Conservation (phyloP, 2,797 vertebrate genomes). For the Gephyroberyx darwinii region DNA sequence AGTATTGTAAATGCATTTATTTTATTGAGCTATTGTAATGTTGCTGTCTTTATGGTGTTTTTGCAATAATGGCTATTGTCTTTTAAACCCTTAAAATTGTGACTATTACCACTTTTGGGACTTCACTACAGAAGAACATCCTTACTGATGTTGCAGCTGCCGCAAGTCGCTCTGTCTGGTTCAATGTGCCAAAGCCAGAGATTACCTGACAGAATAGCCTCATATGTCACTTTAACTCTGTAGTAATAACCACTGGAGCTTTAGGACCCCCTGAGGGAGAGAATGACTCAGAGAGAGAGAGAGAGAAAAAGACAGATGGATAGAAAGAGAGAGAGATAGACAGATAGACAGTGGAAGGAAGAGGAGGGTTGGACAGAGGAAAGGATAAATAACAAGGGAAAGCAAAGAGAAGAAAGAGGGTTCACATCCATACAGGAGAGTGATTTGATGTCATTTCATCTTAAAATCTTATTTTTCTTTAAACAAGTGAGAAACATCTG, state of each 20-base stretch:
- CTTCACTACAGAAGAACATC: neutral
- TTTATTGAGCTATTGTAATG: no score
- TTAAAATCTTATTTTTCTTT: no score
- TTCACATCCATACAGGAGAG: no score
- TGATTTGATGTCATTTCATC: no score
- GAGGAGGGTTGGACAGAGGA: neutral
- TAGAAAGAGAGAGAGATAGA: conserved; percentile 2
- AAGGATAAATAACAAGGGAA: neutral
- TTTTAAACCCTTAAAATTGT: no score
- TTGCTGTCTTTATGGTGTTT: no score
- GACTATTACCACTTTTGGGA: neutral
- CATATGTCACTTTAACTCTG: conserved; percentile 9
- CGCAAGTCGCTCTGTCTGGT: conserved; percentile 10
- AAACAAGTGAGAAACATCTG: no score
- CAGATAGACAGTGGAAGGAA: neutral
- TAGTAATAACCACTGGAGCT: conserved; percentile 7
- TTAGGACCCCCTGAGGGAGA: neutral
- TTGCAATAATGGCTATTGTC: no score
- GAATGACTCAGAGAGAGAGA: neutral
- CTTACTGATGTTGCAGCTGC: neutral
- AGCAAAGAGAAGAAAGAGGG: no score
- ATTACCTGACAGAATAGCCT: conserved; percentile 12
- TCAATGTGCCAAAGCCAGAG: neutral
- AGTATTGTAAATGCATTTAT: no score
- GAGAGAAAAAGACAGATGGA: conserved; percentile 5